Evolutionary conservation across 2,113 vertebrate species (phyloP), one percentile per base, ranked within the genome.

Genomic region (Apodemus speciosus): DNA sequence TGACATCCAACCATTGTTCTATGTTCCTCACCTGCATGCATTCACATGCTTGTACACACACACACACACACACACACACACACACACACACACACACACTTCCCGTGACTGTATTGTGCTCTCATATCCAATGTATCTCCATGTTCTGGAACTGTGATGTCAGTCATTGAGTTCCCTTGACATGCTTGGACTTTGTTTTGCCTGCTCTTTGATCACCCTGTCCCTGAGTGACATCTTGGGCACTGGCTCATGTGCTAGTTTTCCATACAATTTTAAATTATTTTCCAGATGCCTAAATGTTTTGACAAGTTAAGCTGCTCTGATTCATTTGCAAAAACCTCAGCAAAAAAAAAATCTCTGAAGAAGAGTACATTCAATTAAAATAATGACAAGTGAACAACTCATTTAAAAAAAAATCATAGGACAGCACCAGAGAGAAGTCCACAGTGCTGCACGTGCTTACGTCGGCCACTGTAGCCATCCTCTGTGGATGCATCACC

Each of bases 141-240:
- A 90, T 97, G 91, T 97, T 96, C 95, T 97, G 92, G 90, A 97
- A 97, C 96, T 95, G 95, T 88, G 97, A 95, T 90, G 96, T 97
- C 96, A 92, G 94, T 96, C 97, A 95, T 16, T 46, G 92, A 96
- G 96, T 72, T 97, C 80, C 94, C 69, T 92, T 97, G 96, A 97
- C 93, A 97, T 53, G 46, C 96, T 85, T 93, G 95, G 92, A 93
- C 94, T 96, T 38, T 88, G 53, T 97, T 96, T 97, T 92, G 90
- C 87, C 58, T 81, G 56, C 46, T 72, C 84, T 91, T 91, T 92
- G 9, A 90, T 94, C 76, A 81, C 89, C 72, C 40, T 85, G 62
- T 94, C 89, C 95, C 89, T 51, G 11, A 32, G 94, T 96, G 97
- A 97, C 94, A 96, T 90, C 92, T 96, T 94, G 97, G 97, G 93